phyloP scores from a whole-genome alignment of 2,113 vertebrate species.

The Hydrochoerus hydrochaeris region DNA sequence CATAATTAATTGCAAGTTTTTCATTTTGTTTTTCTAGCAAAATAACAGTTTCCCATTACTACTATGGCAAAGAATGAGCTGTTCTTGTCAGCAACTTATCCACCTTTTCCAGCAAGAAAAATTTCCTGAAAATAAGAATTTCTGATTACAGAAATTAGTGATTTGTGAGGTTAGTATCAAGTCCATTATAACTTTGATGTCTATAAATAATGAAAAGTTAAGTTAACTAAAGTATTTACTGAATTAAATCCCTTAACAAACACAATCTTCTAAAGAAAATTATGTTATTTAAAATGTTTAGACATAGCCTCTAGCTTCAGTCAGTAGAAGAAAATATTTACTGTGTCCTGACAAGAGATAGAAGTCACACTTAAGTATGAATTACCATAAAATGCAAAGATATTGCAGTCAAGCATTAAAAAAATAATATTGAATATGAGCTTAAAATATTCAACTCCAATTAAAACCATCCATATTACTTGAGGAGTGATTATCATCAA shows the following conservation, averaged over 20 bases:
- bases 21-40: background rate
- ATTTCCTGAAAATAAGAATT: background rate
- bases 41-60: background rate
- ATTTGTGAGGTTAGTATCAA: background rate
- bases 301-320: background rate
- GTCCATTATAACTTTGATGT: background rate
- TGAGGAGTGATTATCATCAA: background rate
- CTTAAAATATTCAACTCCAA: background rate
- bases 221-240: background rate
- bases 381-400: background rate
- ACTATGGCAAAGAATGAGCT: background rate
- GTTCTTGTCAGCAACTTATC: background rate
- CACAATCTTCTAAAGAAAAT: background rate
- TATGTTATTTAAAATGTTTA: background rate
- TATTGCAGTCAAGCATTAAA: background rate
- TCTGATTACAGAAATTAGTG: background rate
- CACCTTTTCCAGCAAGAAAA: background rate
- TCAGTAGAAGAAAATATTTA: slow-evolving; percentile 56
- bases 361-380: slow-evolving; percentile 20
- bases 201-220: slow-evolving; percentile 33
- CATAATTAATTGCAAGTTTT: background rate
- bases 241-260: slow-evolving; percentile 17
- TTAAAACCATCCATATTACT: background rate
- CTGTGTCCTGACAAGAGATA: background rate
- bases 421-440: background rate